A percentile compares a stretch with the other conserved stretches of the same genome.
Evolutionary conservation across 2,888 invertebrate genomes (phyloP).

Genomic region (Phasia obesa): DNA sequence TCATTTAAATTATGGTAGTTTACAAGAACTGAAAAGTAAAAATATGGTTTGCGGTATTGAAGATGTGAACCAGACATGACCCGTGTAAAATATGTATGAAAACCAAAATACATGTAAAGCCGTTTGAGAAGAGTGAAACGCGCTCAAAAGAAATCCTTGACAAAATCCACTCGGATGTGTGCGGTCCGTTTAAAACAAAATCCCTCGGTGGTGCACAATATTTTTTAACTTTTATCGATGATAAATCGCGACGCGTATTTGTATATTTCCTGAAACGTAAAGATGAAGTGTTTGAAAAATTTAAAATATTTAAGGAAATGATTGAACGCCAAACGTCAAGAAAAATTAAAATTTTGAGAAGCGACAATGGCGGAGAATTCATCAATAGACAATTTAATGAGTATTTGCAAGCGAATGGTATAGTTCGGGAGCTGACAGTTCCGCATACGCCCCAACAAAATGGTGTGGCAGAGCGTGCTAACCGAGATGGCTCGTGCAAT

Average conservation of each 20-base stretch:
- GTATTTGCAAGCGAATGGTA: background rate
- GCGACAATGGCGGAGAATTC: conserved; percentile 67
- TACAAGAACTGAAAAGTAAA: conserved; percentile 3
- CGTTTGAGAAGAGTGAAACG: conserved; percentile 30
- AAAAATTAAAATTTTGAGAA: conserved; percentile 45
- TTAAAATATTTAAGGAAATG: conserved; percentile 25
- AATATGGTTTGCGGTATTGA: background rate
- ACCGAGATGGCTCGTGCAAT: no score
- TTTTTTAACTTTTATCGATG: conserved; percentile 16
- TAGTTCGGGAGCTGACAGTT: conserved; percentile 1
- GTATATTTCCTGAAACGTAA: conserved; percentile 27
- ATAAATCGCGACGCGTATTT: conserved; percentile 11
- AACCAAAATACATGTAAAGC: conserved; percentile 11
- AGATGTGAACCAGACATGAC: background rate
- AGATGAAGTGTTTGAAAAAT: conserved; percentile 15
- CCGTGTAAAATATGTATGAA: conserved; percentile 34
- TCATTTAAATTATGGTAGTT: conserved; percentile 25
- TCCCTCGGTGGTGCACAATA: conserved; percentile 17
- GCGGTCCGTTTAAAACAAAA: conserved; percentile 25
- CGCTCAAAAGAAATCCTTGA: conserved; percentile 35
- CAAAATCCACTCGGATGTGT: conserved; percentile 18
- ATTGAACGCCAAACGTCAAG: conserved; percentile 7
- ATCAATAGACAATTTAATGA: conserved; percentile 44
- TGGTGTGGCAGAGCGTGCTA: conserved; percentile 44
- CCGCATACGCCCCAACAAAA: conserved; percentile 53